Conservation (phyloP, 2,797 vertebrate genomes). For the Parauchenoglanis ngamensis region DNA sequence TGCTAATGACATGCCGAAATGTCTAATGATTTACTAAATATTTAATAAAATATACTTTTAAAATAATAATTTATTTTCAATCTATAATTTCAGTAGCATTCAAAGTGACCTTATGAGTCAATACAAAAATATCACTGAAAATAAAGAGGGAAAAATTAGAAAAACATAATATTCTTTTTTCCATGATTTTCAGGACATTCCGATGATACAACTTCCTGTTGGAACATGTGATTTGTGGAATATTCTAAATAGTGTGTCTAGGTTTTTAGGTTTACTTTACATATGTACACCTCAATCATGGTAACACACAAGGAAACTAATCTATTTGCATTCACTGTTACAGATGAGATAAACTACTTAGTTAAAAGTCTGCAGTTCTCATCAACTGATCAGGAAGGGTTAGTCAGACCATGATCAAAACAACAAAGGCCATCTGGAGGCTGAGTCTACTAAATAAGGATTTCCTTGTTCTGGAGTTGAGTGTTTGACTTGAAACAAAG, state of each 20-base stretch:
- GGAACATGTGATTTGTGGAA: background rate
- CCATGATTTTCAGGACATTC: background rate
- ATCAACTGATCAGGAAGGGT: slow-evolving; percentile 6
- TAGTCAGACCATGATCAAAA: slow-evolving; percentile 2
- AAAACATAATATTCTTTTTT: background rate
- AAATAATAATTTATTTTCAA: background rate
- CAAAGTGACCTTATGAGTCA: background rate
- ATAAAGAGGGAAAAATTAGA: background rate
- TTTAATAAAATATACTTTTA: background rate
- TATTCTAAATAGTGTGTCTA: too few species aligned
- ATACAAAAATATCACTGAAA: background rate
- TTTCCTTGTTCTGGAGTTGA: slow-evolving; percentile 4
- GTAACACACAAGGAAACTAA: background rate
- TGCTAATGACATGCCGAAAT: background rate
- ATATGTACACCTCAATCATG: background rate
- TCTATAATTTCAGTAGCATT: background rate
- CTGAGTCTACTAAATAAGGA: background rate
- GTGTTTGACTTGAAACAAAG: slow-evolving; percentile 6
- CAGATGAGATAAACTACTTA: slow-evolving; percentile 15
- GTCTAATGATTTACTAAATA: background rate
- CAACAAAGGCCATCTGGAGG: background rate
- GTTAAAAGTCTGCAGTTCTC: slow-evolving; percentile 3
- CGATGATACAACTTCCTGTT: background rate
- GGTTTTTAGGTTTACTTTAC: background rate
- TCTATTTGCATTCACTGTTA: slow-evolving; percentile 33